Evolutionary conservation across 2,888 invertebrate species (phyloP).

Genomic region (Euplagia quadripunctaria): DNA sequence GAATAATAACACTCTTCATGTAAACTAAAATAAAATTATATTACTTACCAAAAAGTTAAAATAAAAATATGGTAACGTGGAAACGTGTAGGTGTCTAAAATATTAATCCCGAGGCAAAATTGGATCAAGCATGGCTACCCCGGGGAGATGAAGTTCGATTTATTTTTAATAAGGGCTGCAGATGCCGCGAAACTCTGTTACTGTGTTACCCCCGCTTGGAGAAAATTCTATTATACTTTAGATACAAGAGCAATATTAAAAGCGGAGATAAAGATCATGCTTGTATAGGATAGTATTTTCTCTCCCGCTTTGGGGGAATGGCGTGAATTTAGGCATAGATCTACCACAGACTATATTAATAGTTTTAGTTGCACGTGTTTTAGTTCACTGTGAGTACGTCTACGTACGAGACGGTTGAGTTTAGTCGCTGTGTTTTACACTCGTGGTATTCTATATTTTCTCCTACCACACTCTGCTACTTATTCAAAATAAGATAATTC

Average conservation of each 20-base stretch:
- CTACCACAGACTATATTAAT: neutral
- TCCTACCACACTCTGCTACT: too few species aligned
- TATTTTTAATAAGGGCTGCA: conserved; percentile 61
- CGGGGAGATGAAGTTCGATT: conserved; percentile 52
- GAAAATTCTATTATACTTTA: conserved; percentile 22
- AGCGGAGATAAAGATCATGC: neutral
- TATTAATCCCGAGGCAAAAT: conserved; percentile 39
- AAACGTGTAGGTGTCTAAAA: conserved; percentile 22
- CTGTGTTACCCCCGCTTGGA: conserved; percentile 24
- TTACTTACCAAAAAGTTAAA: neutral
- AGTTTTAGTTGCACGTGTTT: neutral
- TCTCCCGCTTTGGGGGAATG: neutral
- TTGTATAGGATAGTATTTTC: neutral
- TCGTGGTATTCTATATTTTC: neutral
- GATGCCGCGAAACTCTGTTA: conserved; percentile 45
- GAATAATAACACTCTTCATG: neutral
- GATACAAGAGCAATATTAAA: neutral
- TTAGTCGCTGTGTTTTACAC: neutral
- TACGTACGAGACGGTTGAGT: too few species aligned
- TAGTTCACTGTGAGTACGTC: neutral
- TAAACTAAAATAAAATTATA: neutral
- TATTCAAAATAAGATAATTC: neutral
- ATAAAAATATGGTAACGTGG: conserved; percentile 3
- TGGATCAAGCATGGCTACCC: conserved; percentile 44
- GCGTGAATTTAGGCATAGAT: neutral